phyloP scores from a whole-genome alignment of 2,113 vertebrate genomes.

The Scomber colias region DNA sequence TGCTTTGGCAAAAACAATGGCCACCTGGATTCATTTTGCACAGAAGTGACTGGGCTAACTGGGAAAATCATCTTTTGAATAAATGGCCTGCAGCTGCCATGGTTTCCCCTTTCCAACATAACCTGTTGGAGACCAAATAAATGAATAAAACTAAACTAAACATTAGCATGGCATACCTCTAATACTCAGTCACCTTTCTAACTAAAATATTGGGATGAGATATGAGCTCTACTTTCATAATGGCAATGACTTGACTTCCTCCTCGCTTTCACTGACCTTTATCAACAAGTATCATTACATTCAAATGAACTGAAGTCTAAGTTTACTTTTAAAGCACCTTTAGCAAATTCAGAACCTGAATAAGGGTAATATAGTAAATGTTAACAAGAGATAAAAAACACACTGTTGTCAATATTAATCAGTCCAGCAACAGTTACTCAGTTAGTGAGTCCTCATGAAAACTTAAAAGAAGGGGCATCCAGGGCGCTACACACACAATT shows the following conservation, averaged over 20 bases:
- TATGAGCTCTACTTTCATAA: conserved; percentile 22
- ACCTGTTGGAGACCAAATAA: conserved; percentile 28
- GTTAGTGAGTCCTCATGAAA: no score
- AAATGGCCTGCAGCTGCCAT: conserved; percentile 66
- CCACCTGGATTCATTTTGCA: conserved; percentile 75
- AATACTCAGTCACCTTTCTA: not conserved
- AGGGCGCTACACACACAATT: no score
- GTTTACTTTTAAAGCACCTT: not conserved
- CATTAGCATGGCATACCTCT: not conserved
- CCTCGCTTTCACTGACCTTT: not conserved
- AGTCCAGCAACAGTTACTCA: no score
- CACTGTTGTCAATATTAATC: no score
- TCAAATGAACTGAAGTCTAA: not conserved
- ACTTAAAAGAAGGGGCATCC: no score
- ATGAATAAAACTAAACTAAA: not conserved
- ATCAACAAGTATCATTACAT: no score
- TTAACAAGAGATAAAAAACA: not conserved
- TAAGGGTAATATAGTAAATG: not conserved
- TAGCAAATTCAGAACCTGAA: not conserved
- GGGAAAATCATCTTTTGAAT: conserved; percentile 58
- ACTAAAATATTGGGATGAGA: not conserved
- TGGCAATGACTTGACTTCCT: conserved; percentile 3
- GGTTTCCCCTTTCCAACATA: conserved; percentile 53
- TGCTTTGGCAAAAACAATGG: conserved; percentile 75
- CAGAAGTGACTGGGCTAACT: conserved; percentile 53